Evolutionary conservation across 2,797 vertebrate species (phyloP), one percentile per base, ranked within the genome.

Genomic region (Poeciliopsis paucimaculata): DNA sequence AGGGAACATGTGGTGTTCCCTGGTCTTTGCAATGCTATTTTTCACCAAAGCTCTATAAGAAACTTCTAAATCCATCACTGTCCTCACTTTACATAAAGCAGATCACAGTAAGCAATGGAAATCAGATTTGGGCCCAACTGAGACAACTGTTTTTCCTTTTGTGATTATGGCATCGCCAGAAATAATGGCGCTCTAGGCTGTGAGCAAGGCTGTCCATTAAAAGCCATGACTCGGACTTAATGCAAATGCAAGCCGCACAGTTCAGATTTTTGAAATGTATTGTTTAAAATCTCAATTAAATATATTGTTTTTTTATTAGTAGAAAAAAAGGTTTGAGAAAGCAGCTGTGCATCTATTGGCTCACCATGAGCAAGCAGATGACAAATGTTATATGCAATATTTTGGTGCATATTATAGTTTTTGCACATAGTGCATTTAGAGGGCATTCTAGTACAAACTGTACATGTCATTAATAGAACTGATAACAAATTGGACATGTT

Each of bases 401-500:
- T 77, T 53, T 11, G 55, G 45, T 47, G 18, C 26, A 31, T 76
- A 60, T 39, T 64, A 49, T 11, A 8, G 10, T 34, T 18, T 64
- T 64, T 64, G 6, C 15, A 64, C 31, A 64, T 7, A 39, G 6
- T 39, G 34, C 36, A 9, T 18, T 4, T 36, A 36, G 3, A n/a
- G n/a, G 53, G 26, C 10, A 64, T 79, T 36, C 28, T 16, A 64
- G 64, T 73, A 73, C 72, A 15, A n/a, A 4, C n/a, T 39, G 66
- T n/a, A 13, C 72, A 80, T 3, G 1, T 36, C 28, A 80, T 31
- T 26, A 34, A 68, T 62, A 49, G 15, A 62, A 26, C 26, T 75
- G 60, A 74, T 66, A 49, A 39, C 23, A n/a, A 76, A 47, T 51
- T 74, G 66, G 28, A 68, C 41, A 55, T 68, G 23, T 43, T 68